Percentiles rank a stretch among this genome's conserved stretches.
Evolutionary conservation across 2,113 vertebrate genomes (phyloP).

Genomic region (Phyllostomus hastatus): DNA sequence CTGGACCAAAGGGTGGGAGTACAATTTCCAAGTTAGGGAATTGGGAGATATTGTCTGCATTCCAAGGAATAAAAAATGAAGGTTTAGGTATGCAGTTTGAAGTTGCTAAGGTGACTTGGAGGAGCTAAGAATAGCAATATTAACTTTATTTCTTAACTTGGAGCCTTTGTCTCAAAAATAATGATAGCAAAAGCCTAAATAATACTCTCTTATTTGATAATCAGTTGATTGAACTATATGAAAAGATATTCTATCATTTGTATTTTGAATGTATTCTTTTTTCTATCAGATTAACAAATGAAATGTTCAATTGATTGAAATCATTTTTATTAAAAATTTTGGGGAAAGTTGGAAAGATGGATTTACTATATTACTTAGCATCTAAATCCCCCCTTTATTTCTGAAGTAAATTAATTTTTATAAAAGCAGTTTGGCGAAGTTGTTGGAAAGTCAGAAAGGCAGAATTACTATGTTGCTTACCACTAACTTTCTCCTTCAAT

Average conservation of each 20-base stretch:
- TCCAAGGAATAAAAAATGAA: not conserved
- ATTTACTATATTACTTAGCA: not conserved
- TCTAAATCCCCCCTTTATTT: not conserved
- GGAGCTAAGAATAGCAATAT: not conserved
- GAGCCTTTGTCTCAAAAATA: conserved; percentile 19
- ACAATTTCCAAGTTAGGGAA: not conserved
- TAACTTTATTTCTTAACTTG: not conserved
- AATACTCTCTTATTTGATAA: conserved; percentile 2
- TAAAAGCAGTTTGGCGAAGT: not conserved
- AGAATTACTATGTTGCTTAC: not conserved
- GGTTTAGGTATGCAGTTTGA: not conserved
- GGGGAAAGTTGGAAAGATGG: not conserved
- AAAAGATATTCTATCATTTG: not conserved
- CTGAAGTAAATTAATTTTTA: conserved; percentile 22
- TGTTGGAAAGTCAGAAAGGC: not conserved
- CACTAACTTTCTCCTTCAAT: not conserved
- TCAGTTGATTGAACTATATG: not conserved
- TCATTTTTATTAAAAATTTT: conserved; percentile 27
- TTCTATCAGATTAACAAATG: conserved; percentile 19
- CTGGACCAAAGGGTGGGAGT: too few relatives aligned
- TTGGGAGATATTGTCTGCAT: not conserved
- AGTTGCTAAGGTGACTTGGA: not conserved
- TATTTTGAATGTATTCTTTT: conserved; percentile 37
- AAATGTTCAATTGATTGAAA: not conserved
- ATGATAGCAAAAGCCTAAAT: not conserved